Conservation (phyloP, 2,113 vertebrate species). For the Strix aluco region DNA sequence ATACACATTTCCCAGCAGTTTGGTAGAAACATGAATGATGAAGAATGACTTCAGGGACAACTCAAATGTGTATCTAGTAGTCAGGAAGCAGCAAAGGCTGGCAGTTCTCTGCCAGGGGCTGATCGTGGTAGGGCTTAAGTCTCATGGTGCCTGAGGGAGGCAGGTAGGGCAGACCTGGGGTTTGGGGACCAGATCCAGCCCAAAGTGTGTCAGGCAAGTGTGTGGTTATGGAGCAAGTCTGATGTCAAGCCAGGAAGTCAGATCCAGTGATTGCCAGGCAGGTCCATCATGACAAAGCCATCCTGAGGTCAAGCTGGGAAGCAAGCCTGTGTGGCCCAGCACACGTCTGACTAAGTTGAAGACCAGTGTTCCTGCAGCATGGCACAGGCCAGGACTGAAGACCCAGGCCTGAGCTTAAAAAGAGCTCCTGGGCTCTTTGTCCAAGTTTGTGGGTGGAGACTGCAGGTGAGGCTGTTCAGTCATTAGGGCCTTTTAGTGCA, state of each 20-base stretch:
- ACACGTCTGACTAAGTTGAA: not conserved
- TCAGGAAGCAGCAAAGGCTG: not conserved
- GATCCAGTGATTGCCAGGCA: not conserved
- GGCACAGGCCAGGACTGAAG: not conserved
- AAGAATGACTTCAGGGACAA: not conserved
- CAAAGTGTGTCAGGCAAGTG: not conserved
- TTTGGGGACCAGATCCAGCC: not conserved
- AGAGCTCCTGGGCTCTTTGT: not conserved
- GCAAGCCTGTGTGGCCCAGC: not conserved
- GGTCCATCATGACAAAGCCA: not conserved
- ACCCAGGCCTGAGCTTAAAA: not conserved
- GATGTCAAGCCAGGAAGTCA: not conserved
- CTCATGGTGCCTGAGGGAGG: not conserved
- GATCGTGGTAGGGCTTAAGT: not conserved
- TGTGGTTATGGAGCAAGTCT: not conserved
- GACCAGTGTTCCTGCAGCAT: not conserved
- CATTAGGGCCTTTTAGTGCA: not conserved
- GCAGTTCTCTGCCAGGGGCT: not conserved
- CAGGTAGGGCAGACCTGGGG: not conserved
- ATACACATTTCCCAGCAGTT: not conserved
- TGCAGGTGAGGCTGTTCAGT: not conserved
- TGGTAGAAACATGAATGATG: not conserved
- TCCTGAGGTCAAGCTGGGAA: not conserved
- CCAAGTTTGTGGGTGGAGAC: not conserved
- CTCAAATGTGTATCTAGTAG: not conserved